Evolutionary conservation across 2,888 invertebrate genomes (phyloP).

Genomic region (Anthophora plumipes): DNA sequence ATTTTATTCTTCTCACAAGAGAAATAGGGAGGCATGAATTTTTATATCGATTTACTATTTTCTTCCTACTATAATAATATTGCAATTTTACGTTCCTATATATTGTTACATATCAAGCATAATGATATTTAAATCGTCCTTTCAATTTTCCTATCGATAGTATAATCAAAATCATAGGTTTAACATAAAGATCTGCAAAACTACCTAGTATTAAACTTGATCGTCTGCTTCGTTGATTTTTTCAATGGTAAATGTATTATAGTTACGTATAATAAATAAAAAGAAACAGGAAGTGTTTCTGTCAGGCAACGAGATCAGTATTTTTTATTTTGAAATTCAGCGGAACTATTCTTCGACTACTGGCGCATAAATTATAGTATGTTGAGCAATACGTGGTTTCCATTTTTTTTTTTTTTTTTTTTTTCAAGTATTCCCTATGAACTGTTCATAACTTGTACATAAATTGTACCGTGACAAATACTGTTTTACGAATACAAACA

Average conservation of each 20-base stretch:
- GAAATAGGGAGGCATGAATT: neutral
- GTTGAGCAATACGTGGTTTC: slow-evolving; percentile 6
- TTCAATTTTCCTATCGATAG: neutral
- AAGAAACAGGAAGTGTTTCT: neutral
- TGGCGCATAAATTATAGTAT: neutral
- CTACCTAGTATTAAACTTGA: neutral
- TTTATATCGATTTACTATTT: too few relatives aligned
- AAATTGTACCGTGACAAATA: slow-evolving; percentile 13
- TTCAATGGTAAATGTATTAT: neutral
- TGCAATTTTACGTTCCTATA: neutral
- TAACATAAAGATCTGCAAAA: neutral
- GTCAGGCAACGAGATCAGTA: slow-evolving; percentile 10
- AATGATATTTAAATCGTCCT: neutral
- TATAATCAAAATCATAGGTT: neutral
- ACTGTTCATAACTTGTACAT: slow-evolving; percentile 5
- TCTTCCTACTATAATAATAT: too few relatives aligned
- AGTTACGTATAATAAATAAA: neutral
- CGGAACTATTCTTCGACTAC: slow-evolving; percentile 3
- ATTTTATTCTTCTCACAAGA: neutral
- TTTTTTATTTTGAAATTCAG: slow-evolving; percentile 12
- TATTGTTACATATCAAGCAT: neutral
- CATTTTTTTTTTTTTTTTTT: too few relatives aligned
- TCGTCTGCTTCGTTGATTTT: neutral
- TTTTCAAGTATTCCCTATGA: slow-evolving; percentile 28
- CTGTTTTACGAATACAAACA: slow-evolving; percentile 23